Conservation (phyloP, 2,113 vertebrate genomes). For the Ptilorrhoa leucosticta region DNA sequence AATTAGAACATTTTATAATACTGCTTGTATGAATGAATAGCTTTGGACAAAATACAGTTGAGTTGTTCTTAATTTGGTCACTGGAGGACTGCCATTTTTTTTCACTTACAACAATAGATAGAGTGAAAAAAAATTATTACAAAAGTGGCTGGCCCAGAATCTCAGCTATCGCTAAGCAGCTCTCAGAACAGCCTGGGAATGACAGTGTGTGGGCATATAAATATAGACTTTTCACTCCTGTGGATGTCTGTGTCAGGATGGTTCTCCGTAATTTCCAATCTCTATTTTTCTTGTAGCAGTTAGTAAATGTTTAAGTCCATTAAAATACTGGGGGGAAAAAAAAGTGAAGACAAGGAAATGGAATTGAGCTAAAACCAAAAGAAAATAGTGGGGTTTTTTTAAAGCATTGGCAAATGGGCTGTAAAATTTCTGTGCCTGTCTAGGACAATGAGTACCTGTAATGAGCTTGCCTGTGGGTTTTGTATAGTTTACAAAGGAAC, state of each 20-base stretch:
- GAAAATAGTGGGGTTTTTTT: not conserved
- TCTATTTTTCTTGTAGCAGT: not conserved
- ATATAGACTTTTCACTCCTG: not conserved
- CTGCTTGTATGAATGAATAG: not conserved
- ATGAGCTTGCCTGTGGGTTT: not conserved
- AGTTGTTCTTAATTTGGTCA: conserved; percentile 39
- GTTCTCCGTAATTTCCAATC: not conserved
- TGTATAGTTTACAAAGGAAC: not conserved
- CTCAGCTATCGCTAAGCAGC: not conserved
- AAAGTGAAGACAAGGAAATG: not conserved
- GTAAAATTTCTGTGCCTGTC: not conserved
- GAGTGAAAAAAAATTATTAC: not conserved
- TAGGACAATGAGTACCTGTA: not conserved
- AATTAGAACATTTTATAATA: conserved; percentile 23
- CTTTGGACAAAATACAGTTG: not conserved
- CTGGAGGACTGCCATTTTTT: conserved; percentile 24
- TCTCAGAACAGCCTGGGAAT: not conserved
- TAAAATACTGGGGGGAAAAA: not conserved
- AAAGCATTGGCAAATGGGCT: not conserved
- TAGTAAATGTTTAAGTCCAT: not conserved
- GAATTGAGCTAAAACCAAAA: not conserved
- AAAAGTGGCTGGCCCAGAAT: not conserved
- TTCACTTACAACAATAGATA: not conserved
- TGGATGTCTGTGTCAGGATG: not conserved
- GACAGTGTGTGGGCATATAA: not conserved